Conservation (phyloP, 2,888 invertebrate genomes). For the Gari tellinella region DNA sequence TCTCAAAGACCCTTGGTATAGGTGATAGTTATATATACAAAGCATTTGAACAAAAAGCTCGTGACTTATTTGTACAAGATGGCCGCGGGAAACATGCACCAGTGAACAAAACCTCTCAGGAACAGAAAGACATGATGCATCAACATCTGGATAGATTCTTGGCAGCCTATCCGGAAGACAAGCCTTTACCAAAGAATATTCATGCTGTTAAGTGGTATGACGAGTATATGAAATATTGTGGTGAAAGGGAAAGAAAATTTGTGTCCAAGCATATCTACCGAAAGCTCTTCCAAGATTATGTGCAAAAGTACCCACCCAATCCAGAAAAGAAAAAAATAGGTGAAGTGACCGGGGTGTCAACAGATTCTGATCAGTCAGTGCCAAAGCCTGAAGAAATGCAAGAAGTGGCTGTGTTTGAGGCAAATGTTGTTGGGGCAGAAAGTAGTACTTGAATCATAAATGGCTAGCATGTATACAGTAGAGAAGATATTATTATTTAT, state of each 20-base stretch:
- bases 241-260: constrained; percentile 27
- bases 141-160: constrained; percentile 41
- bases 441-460: too few relatives aligned
- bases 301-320: constrained; percentile 26
- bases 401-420: too few relatives aligned
- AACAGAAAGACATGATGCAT: constrained; percentile 45
- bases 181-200: constrained; percentile 48
- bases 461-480: too few relatives aligned
- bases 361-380: too few relatives aligned
- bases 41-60: constrained; percentile 52
- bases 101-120: constrained; percentile 47
- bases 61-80: constrained; percentile 53
- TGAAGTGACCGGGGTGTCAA: too few relatives aligned
- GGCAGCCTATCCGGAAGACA: constrained; percentile 27
- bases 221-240: constrained; percentile 35
- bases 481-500: too few relatives aligned
- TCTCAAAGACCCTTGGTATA: constrained; percentile 51
- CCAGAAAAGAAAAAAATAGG: constrained; percentile 28
- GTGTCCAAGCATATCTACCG: constrained; percentile 56
- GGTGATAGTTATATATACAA: constrained; percentile 54
- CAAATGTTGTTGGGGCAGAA: too few relatives aligned
- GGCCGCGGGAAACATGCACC: constrained; percentile 52
- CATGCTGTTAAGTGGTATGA: constrained; percentile 58
- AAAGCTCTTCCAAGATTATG: constrained; percentile 53
- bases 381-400: too few relatives aligned